A percentile compares a stretch with the other conserved stretches of the same genome.
Evolutionary conservation across 2,113 vertebrate species (phyloP).

Genomic region (Plecturocebus donacophilus): DNA sequence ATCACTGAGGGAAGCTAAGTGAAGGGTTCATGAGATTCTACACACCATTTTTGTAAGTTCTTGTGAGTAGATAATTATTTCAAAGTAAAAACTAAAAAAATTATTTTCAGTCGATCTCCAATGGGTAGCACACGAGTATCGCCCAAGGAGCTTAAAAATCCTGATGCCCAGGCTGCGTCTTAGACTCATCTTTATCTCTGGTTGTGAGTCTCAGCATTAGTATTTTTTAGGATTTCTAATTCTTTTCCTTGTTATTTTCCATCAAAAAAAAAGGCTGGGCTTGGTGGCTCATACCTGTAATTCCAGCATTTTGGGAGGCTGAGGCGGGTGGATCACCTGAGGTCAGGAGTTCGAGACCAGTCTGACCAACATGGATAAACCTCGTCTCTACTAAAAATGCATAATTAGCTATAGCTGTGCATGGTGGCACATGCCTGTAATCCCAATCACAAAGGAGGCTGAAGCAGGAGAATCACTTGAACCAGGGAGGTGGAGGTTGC

Average conservation of each 20-base stretch:
- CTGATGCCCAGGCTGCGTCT: neutral
- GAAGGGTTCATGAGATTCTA: neutral
- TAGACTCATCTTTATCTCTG: neutral
- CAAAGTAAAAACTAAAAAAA: neutral
- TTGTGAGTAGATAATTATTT: neutral
- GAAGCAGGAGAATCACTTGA: too few relatives aligned
- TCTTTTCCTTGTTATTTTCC: conserved; percentile 4
- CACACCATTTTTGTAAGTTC: neutral
- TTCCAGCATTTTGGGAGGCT: too few relatives aligned
- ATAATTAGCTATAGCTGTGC: too few relatives aligned
- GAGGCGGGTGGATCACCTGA: too few relatives aligned
- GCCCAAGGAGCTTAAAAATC: neutral
- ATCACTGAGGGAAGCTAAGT: neutral
- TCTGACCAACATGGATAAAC: too few relatives aligned
- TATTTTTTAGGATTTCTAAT: conserved; percentile 13
- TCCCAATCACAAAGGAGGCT: too few relatives aligned
- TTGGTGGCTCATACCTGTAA: too few relatives aligned
- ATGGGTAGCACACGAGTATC: neutral
- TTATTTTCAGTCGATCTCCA: neutral
- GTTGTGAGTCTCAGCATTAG: neutral
- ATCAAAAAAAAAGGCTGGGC: neutral
- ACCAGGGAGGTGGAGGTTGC: too few relatives aligned
- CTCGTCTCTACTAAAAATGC: too few relatives aligned
- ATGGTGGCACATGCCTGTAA: too few relatives aligned
- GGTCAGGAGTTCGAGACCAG: too few relatives aligned